phyloP scores from a whole-genome alignment of 2,113 vertebrate genomes.

The Phalacrocorax pelagicus region DNA sequence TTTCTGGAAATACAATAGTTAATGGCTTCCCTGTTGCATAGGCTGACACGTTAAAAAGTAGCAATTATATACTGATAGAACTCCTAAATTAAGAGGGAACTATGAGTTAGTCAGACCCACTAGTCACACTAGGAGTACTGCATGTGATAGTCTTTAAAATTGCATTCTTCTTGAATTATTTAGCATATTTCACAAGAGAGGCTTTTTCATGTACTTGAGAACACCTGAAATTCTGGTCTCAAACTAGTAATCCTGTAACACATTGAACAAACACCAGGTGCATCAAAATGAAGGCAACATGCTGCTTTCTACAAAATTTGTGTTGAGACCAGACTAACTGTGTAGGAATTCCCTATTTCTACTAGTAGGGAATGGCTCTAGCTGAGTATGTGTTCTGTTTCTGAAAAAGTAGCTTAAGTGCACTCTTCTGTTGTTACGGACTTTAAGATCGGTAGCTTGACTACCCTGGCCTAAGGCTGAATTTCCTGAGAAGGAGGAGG shows the following conservation, averaged over 20 bases:
- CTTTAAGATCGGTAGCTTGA: not conserved
- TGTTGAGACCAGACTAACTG: not conserved
- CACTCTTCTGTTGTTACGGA: accelerated
- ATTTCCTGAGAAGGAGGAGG: not conserved
- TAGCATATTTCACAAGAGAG: not conserved
- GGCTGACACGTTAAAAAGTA: not conserved
- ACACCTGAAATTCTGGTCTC: not conserved
- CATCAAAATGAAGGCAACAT: not conserved
- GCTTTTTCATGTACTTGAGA: not conserved
- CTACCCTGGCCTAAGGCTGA: not conserved
- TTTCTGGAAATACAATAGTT: not conserved
- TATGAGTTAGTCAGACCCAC: not conserved
- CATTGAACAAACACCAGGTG: not conserved
- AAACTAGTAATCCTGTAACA: not conserved
- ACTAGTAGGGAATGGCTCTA: not conserved
- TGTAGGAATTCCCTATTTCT: not conserved
- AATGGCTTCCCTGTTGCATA: not conserved
- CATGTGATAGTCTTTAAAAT: not conserved
- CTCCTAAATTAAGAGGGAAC: not conserved
- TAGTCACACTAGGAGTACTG: not conserved
- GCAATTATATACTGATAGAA: not conserved
- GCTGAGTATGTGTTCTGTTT: not conserved
- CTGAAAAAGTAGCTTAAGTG: not conserved
- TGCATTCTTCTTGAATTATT: not conserved
- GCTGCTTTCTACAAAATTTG: not conserved